These are phyloP conservation scores for Hyperopisus bebe DNA, from an alignment of 2,113 vertebrate species.

Conservation along the genomic window DNA sequence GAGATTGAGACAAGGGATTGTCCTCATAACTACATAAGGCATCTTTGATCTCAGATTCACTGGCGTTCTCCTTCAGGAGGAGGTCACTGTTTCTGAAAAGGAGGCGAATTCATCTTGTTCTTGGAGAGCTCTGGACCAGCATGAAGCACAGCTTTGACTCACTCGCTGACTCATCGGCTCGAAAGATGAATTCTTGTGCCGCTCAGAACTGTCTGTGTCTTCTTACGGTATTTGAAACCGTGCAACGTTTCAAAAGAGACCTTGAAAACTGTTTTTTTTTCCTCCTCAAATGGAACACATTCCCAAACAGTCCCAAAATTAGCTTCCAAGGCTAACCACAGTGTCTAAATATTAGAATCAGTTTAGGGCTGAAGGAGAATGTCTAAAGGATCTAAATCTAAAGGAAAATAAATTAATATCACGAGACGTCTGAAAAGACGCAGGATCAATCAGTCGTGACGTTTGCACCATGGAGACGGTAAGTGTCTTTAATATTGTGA, in stretches of 20 bases:
- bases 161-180: not conserved
- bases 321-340: not conserved
- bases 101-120: not conserved
- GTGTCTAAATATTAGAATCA: not conserved
- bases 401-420: not conserved
- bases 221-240: not conserved
- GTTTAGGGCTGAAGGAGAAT: not conserved
- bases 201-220: constrained; percentile 1
- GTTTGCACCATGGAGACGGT: not conserved
- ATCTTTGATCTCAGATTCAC: not conserved
- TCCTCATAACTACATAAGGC: not conserved
- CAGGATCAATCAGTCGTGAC: not conserved
- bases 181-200: not conserved
- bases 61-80: not conserved
- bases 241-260: not conserved
- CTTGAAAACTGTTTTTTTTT: not conserved
- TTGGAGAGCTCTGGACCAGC: not conserved
- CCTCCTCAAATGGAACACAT: constrained; percentile 9
- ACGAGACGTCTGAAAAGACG: not conserved
- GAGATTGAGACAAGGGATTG: not conserved
- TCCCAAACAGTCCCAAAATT: constrained; percentile 2
- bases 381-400: not conserved
- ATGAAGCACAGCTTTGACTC: not conserved
- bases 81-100: not conserved
- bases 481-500: not conserved